Conservation (phyloP, 2,113 vertebrate species). For the Crotalus tigris region DNA sequence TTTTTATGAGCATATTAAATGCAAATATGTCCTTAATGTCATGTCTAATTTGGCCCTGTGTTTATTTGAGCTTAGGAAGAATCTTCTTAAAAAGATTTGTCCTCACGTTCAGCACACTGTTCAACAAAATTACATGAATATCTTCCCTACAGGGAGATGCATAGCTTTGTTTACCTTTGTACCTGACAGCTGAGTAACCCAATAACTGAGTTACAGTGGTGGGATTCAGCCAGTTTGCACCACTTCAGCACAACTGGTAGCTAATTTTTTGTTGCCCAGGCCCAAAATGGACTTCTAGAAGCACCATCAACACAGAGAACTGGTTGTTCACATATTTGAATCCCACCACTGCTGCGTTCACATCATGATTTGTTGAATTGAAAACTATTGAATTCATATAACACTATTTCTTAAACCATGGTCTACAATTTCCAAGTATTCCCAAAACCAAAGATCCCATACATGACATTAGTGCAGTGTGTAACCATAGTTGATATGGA, state of each 20-base stretch:
- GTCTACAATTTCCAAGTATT: neutral
- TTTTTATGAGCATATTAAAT: neutral
- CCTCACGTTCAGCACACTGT: neutral
- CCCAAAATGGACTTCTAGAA: too few relatives aligned
- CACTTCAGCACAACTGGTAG: too few relatives aligned
- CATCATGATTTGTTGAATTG: neutral
- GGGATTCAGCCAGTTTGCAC: too few relatives aligned
- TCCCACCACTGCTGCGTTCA: too few relatives aligned
- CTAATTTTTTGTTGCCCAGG: too few relatives aligned
- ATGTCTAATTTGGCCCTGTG: neutral
- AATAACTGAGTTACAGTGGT: neutral
- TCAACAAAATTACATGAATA: neutral
- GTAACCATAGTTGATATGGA: neutral
- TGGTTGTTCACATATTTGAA: too few relatives aligned
- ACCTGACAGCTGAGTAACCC: neutral
- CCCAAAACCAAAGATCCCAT: neutral
- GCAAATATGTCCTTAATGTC: neutral
- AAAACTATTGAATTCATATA: neutral
- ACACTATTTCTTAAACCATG: neutral
- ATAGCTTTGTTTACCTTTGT: neutral
- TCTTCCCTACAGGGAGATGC: neutral
- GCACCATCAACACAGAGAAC: too few relatives aligned
- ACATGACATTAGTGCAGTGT: neutral
- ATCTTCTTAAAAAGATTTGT: neutral
- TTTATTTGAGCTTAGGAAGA: neutral